A percentile compares a stretch with the other conserved stretches of the same genome.
phyloP scores from a whole-genome alignment of 2,797 vertebrate genomes.

The Hapalemur alaotrensis region DNA sequence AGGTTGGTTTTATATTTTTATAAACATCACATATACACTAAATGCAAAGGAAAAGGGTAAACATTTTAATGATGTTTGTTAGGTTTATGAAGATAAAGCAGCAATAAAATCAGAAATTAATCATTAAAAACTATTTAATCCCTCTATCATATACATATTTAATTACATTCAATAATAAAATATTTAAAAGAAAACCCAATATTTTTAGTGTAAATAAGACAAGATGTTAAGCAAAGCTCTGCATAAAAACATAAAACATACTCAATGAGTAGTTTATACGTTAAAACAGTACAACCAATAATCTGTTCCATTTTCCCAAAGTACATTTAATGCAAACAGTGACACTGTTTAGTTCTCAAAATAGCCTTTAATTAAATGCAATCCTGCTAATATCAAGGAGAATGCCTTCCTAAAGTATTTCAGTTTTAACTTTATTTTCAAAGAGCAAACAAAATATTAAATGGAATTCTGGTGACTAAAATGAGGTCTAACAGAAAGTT shows the following conservation, averaged over 20 bases:
- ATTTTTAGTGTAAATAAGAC: neutral
- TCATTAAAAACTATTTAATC: neutral
- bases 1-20: neutral
- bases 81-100: neutral
- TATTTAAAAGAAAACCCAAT: neutral
- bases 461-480: slow-evolving; percentile 40
- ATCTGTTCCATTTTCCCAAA: slow-evolving; percentile 15
- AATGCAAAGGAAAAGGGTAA: neutral
- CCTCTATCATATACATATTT: neutral
- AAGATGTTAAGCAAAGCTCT: neutral
- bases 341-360: neutral
- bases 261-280: neutral
- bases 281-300: neutral
- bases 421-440: slow-evolving; percentile 51
- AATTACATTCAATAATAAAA: neutral
- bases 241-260: neutral
- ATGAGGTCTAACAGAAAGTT: neutral
- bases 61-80: neutral
- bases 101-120: slow-evolving; percentile 16
- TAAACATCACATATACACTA: neutral
- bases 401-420: slow-evolving; percentile 33
- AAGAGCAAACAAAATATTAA: slow-evolving; percentile 48
- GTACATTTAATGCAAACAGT: neutral
- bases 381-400: slow-evolving; percentile 29
- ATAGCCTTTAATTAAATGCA: neutral